Conservation (phyloP, 2,888 invertebrate genomes). For the Oligia latruncula region DNA sequence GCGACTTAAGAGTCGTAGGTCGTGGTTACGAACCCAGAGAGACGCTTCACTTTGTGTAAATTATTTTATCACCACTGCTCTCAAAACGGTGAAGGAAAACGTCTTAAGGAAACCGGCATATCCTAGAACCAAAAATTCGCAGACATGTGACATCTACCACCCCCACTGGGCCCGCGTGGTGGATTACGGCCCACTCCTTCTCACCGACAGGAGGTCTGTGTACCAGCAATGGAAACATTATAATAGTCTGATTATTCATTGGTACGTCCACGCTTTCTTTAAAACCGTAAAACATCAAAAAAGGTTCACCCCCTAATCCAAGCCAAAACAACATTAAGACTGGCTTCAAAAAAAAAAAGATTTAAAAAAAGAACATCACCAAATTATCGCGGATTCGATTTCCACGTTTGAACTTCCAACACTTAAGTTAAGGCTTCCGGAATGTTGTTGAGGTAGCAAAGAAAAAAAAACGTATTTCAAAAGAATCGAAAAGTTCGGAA, state of each 20-base stretch:
- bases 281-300: conserved; percentile 21
- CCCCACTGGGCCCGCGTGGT: not conserved
- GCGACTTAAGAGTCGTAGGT: not conserved
- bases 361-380: conserved; percentile 28
- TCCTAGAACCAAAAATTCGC: not conserved
- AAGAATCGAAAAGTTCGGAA: conserved; percentile 71
- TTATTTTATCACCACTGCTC: too few relatives aligned
- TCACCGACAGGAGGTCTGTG: not conserved
- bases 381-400: conserved; percentile 58
- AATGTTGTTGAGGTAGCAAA: conserved; percentile 62
- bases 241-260: not conserved
- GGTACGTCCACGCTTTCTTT: not conserved
- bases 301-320: conserved; percentile 6
- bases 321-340: conserved; percentile 32
- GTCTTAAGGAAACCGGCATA: too few relatives aligned
- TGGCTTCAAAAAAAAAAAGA: conserved; percentile 20
- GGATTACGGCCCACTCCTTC: not conserved
- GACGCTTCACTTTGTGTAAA: not conserved
- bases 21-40: too few relatives aligned
- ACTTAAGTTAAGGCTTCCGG: conserved; percentile 48
- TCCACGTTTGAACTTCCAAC: conserved; percentile 55
- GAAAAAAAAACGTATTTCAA: conserved; percentile 64
- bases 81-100: too few relatives aligned
- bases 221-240: not conserved
- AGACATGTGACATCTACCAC: not conserved